Percentiles rank a stretch among this genome's conserved stretches.
These are phyloP conservation scores for Volucella inflata DNA, from an alignment of 2,888 invertebrate species.

Conservation along the genomic window DNA sequence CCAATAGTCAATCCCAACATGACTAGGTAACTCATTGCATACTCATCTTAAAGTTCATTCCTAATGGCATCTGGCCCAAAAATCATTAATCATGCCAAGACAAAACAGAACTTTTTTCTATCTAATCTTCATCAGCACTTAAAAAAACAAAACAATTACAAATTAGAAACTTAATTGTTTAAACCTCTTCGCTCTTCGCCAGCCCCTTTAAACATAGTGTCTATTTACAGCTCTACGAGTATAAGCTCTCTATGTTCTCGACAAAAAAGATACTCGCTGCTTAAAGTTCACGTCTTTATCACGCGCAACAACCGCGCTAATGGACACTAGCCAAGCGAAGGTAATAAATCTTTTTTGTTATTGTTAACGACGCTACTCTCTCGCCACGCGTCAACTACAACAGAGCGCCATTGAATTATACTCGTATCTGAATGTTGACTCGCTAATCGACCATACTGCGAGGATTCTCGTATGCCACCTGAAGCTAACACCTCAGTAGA, in stretches of 20 bases:
- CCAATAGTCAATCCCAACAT: neutral
- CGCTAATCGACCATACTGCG: constrained; percentile 47
- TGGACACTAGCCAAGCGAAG: constrained; percentile 62
- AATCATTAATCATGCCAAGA: constrained; percentile 38
- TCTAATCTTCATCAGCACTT: neutral
- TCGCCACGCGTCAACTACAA: constrained; percentile 28
- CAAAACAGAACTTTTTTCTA: neutral
- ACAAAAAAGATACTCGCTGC: neutral
- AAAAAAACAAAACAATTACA: constrained; percentile 43
- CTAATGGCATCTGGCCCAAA: neutral
- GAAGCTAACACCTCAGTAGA: constrained; percentile 25
- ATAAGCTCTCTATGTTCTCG: constrained; percentile 20
- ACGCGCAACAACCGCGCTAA: constrained; percentile 39
- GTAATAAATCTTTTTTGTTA: constrained; percentile 61
- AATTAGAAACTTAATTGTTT: constrained; percentile 2
- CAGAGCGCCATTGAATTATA: constrained; percentile 39
- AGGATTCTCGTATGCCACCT: constrained; percentile 51
- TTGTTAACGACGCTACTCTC: constrained; percentile 25
- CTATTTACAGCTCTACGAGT: constrained; percentile 21
- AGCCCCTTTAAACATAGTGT: neutral
- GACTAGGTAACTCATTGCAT: neutral
- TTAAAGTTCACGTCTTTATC: constrained; percentile 43
- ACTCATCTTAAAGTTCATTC: neutral
- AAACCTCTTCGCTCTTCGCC: neutral
- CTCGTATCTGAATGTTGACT: constrained; percentile 44